phyloP scores from a whole-genome alignment of 2,888 invertebrate genomes.

The Griposia aprilina region DNA sequence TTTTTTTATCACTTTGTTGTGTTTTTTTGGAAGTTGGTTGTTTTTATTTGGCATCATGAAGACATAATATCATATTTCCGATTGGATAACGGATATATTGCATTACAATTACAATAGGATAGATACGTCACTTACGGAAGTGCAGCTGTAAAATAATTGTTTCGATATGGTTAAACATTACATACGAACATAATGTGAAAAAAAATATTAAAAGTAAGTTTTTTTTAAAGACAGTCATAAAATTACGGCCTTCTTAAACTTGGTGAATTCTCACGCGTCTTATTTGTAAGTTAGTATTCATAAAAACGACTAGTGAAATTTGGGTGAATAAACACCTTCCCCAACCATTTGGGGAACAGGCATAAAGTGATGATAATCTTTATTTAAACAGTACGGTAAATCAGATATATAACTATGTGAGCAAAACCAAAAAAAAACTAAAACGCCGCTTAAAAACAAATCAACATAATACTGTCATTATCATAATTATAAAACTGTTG shows the following conservation, averaged over 20 bases:
- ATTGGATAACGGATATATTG: neutral
- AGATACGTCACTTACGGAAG: neutral
- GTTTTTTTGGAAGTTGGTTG: no score
- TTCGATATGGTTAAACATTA: neutral
- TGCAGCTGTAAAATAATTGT: neutral
- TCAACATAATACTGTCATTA: neutral
- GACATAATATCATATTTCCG: neutral
- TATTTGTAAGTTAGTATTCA: neutral
- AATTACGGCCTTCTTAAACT: no score
- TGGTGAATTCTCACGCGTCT: no score
- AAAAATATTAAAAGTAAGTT: no score
- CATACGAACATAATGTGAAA: neutral
- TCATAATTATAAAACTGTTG: neutral
- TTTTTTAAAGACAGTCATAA: no score
- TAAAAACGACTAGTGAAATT: neutral
- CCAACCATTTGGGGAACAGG: neutral
- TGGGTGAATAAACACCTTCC: neutral
- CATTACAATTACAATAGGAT: no score
- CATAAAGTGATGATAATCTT: neutral
- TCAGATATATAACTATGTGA: no score
- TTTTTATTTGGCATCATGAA: neutral
- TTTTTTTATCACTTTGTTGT: no score
- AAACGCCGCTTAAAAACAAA: neutral
- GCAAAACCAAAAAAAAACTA: neutral
- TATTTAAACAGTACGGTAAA: neutral